phyloP scores from a whole-genome alignment of 2,113 vertebrate species.

The Xiphophorus maculatus region DNA sequence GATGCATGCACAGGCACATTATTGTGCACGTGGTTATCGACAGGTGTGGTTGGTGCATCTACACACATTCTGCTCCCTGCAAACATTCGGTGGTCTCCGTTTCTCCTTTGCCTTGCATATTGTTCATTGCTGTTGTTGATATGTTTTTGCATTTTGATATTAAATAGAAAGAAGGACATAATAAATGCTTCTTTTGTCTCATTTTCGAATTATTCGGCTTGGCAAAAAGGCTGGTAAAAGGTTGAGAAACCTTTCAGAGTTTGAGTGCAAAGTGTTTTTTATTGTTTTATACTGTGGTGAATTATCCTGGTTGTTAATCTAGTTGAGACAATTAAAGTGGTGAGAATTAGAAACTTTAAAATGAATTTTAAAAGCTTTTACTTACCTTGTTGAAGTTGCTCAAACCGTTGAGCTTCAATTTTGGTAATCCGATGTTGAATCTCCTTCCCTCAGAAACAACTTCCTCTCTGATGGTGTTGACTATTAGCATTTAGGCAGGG shows the following conservation, averaged over 20 bases:
- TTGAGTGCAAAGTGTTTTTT: neutral
- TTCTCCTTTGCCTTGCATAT: neutral
- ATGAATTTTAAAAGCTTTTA: neutral
- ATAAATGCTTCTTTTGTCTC: no score
- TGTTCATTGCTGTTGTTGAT: neutral
- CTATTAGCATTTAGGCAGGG: no score
- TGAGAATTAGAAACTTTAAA: neutral
- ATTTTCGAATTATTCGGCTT: neutral
- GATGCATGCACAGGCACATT: slow-evolving; percentile 16
- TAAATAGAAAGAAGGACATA: neutral
- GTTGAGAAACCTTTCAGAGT: neutral
- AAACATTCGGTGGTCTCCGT: slow-evolving; percentile 32
- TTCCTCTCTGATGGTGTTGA: no score
- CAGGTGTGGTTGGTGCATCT: slow-evolving; percentile 22
- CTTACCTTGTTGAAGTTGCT: neutral
- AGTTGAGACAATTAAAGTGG: neutral
- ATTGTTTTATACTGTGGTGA: no score
- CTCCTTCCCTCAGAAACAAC: no score
- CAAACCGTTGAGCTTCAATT: neutral
- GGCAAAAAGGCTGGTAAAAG: neutral
- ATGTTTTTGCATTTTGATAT: neutral
- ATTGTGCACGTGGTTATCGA: neutral
- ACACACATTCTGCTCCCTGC: slow-evolving; percentile 19
- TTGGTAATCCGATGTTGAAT: no score
- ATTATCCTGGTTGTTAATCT: neutral